Conservation (phyloP, 2,888 invertebrate genomes). For the Choreutis nemorana region DNA sequence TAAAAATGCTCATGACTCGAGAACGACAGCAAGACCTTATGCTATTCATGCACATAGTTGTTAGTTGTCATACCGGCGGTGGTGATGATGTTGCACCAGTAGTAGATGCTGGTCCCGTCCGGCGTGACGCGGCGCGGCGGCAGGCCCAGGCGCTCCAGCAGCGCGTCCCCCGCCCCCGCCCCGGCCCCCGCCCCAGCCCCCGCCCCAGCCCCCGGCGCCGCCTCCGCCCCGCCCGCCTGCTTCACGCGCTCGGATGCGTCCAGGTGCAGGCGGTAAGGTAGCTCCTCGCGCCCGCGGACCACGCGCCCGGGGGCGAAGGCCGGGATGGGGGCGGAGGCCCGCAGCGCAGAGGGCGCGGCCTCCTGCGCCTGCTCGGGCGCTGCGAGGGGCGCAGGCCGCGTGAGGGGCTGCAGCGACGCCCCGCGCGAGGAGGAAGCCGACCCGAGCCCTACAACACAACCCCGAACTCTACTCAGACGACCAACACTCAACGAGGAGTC, state of each 20-base stretch:
- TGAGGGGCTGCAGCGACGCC: conserved; percentile 32
- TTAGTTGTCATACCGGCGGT: too few species aligned
- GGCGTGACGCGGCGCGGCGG: conserved; percentile 81
- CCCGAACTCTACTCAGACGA: conserved; percentile 9
- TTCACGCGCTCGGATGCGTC: conserved; percentile 24
- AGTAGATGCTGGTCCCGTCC: conserved; percentile 85
- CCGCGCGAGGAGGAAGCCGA: conserved; percentile 55
- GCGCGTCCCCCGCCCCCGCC: conserved; percentile 36
- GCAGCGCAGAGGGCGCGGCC: conserved; percentile 12
- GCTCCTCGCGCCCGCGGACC: conserved; percentile 59
- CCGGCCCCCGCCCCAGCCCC: conserved; percentile 27
- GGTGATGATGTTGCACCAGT: conserved; percentile 78
- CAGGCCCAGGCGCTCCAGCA: conserved; percentile 37
- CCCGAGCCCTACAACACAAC: too few species aligned
- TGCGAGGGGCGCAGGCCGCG: conserved; percentile 19
- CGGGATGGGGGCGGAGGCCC: conserved; percentile 20
- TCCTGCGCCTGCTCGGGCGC: conserved; percentile 26
- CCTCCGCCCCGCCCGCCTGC: conserved; percentile 48
- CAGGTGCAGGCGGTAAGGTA: conserved; percentile 55
- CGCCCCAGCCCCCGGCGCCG: conserved; percentile 44
- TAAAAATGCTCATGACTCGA: too few species aligned
- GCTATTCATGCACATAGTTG: too few species aligned
- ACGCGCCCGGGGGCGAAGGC: conserved; percentile 20
- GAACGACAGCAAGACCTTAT: too few species aligned
- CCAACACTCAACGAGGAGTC: too few species aligned